phyloP scores from a whole-genome alignment of 2,113 vertebrate genomes.

The Rhinichthys klamathensis region DNA sequence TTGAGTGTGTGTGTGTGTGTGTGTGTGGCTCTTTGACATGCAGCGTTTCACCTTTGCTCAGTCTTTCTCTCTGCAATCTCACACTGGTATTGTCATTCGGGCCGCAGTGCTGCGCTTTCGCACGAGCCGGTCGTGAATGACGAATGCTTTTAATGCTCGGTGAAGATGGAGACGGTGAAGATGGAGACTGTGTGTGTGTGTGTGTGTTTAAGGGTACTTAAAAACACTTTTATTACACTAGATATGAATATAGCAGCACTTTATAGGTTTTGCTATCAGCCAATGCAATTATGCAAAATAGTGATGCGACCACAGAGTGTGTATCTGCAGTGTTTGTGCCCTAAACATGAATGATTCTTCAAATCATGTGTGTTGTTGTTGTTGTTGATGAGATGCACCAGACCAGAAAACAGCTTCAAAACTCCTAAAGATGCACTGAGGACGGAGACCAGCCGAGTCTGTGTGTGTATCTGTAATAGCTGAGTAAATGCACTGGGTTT shows the following conservation, averaged over 20 bases:
- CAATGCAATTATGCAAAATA: background rate
- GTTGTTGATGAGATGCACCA: too few species aligned
- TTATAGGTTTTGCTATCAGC: background rate
- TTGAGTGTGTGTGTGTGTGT: background rate
- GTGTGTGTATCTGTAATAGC: background rate
- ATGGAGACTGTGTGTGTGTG: background rate
- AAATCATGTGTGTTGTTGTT: too few species aligned
- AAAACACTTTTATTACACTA: background rate
- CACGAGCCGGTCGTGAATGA: slow-evolving; percentile 10
- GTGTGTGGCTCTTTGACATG: slow-evolving; percentile 49
- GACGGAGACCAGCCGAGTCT: too few species aligned
- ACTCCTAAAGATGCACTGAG: too few species aligned
- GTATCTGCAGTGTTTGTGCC: too few species aligned
- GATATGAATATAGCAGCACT: background rate
- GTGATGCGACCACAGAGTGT: background rate
- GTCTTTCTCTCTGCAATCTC: slow-evolving; percentile 46
- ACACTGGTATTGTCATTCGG: slow-evolving; percentile 40
- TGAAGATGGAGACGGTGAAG: slow-evolving; percentile 8
- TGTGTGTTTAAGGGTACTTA: background rate
- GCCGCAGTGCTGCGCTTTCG: slow-evolving; percentile 29
- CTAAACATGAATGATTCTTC: too few species aligned
- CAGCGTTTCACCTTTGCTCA: background rate
- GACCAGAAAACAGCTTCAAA: too few species aligned
- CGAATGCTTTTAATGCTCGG: slow-evolving; percentile 11
- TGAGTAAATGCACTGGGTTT: background rate